These are phyloP conservation scores for Gyps fulvus DNA, from an alignment of 2,113 vertebrate genomes.

Conservation along the genomic window DNA sequence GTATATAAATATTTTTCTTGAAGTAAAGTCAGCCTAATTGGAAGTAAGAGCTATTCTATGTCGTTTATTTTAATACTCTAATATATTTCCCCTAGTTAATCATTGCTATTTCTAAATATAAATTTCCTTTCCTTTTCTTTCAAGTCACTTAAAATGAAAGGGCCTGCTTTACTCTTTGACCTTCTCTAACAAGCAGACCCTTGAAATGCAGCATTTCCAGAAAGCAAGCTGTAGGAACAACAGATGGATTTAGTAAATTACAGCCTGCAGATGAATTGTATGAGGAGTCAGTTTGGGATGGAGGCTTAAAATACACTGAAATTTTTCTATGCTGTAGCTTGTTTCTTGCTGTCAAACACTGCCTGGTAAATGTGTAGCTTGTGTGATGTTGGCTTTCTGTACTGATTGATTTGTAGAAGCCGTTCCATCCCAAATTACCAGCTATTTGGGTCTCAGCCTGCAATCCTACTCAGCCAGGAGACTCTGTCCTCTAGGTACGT, in stretches of 20 bases:
- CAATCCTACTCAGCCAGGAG: neutral
- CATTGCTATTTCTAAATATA: conserved; percentile 74
- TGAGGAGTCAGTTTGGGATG: conserved; percentile 9
- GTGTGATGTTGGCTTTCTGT: conserved; percentile 1
- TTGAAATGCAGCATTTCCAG: conserved; percentile 73
- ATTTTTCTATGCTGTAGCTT: conserved; percentile 39
- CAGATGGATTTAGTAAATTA: conserved; percentile 78
- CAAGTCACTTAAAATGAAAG: conserved; percentile 77
- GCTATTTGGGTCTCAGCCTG: neutral
- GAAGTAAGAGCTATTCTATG: conserved; percentile 64
- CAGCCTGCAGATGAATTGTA: conserved; percentile 57
- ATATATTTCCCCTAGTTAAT: conserved; percentile 74
- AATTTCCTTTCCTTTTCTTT: conserved; percentile 78
- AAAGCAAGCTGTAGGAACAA: conserved; percentile 62
- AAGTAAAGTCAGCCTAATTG: conserved; percentile 71
- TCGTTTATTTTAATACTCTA: conserved; percentile 68
- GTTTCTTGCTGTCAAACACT: conserved; percentile 29
- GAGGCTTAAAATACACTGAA: conserved; percentile 21
- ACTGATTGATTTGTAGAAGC: conserved; percentile 28
- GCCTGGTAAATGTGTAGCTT: neutral
- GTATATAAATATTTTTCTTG: conserved; percentile 67
- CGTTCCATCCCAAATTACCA: neutral
- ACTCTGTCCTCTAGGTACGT: conserved; percentile 12
- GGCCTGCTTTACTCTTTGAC: conserved; percentile 69
- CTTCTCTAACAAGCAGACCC: conserved; percentile 73